A percentile compares a stretch with the other conserved stretches of the same genome.
Conservation (phyloP, 2,113 vertebrate genomes). For the Coreoperca whiteheadi region DNA sequence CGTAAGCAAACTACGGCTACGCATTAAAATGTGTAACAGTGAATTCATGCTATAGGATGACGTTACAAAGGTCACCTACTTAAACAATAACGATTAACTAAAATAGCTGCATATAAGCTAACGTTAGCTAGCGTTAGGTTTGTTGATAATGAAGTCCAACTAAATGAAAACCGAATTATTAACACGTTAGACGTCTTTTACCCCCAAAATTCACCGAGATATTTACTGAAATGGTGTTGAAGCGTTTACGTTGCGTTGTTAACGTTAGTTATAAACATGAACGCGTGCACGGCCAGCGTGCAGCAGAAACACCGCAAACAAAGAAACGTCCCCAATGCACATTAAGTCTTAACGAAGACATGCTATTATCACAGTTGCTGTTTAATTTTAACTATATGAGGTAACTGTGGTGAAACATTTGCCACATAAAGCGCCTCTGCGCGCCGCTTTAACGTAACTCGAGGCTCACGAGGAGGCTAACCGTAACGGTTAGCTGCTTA, state of each 20-base stretch:
- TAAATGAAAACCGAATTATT: background rate
- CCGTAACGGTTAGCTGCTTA: slow-evolving; percentile 22
- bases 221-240: background rate
- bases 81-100: background rate
- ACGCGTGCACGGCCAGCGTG: background rate
- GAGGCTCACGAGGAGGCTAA: slow-evolving; percentile 21
- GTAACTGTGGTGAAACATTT: background rate
- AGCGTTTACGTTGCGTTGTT: background rate
- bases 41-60: no score
- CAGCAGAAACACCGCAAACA: background rate
- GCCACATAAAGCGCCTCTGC: background rate
- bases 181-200: background rate
- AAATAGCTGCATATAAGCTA: background rate
- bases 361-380: rapidly evolving
- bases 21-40: no score
- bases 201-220: background rate
- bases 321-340: background rate
- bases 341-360: background rate
- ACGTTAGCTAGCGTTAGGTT: no score
- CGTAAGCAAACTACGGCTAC: no score
- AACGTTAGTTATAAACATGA: background rate
- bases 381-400: rapidly evolving
- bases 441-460: background rate
- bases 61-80: background rate
- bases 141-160: background rate